These are phyloP conservation scores for Asobara japonica DNA, from an alignment of 1,140 invertebrate genomes.

Conservation along the genomic window DNA sequence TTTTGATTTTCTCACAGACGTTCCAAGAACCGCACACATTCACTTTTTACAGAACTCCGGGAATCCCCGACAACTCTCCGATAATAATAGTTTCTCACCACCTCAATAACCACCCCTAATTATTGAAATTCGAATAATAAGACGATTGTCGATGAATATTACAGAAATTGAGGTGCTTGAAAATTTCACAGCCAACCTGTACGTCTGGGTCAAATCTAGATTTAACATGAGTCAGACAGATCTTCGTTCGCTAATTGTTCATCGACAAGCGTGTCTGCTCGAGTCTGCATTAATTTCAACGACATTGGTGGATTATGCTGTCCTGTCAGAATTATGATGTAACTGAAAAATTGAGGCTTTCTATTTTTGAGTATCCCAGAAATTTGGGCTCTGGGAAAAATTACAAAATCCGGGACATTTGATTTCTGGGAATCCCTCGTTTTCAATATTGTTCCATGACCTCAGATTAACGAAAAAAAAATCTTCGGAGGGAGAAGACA, in stretches of 20 bases:
- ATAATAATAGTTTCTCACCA: slow-evolving; percentile 21
- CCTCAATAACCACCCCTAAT: background rate
- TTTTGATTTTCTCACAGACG: too few species aligned
- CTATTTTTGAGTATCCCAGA: background rate
- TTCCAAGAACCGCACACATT: too few species aligned
- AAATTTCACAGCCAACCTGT: slow-evolving; percentile 44
- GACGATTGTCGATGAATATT: slow-evolving; percentile 23
- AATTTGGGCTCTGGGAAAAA: too few species aligned
- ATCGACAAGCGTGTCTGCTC: slow-evolving; percentile 34
- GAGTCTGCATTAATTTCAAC: slow-evolving; percentile 38
- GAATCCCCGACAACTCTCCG: slow-evolving; percentile 33
- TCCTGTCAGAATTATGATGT: slow-evolving; percentile 39
- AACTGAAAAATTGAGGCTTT: slow-evolving; percentile 18
- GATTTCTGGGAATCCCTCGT: too few species aligned
- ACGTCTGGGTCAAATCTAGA: slow-evolving; percentile 32
- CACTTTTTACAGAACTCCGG: too few species aligned
- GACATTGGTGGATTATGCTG: slow-evolving; percentile 44
- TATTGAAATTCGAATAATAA: slow-evolving; percentile 16
- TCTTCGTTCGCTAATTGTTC: slow-evolving; percentile 37
- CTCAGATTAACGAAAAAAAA: too few species aligned
- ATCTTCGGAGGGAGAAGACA: too few species aligned
- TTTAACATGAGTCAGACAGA: slow-evolving; percentile 30
- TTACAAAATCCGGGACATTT: too few species aligned
- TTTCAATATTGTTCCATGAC: too few species aligned
- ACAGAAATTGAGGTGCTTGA: slow-evolving; percentile 36